A percentile compares a stretch with the other conserved stretches of the same genome.
Evolutionary conservation across 2,888 invertebrate genomes (phyloP).

Genomic region (Campoletis raptor): DNA sequence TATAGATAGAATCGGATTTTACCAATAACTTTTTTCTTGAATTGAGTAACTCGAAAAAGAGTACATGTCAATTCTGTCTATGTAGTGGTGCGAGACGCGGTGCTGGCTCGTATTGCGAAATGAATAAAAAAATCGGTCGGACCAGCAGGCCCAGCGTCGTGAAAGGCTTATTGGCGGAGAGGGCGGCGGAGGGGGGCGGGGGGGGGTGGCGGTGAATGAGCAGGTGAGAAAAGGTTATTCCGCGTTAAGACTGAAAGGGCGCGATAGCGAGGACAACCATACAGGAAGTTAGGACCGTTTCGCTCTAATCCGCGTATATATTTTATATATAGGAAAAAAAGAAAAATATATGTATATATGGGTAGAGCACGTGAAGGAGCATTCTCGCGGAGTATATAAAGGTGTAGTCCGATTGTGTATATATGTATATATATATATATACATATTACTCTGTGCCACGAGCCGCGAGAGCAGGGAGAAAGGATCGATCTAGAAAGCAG

Average conservation of each 20-base stretch:
- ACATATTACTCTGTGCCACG: slow-evolving; percentile 65
- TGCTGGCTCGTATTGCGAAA: slow-evolving; percentile 7
- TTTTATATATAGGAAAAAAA: slow-evolving; percentile 25
- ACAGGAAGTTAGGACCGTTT: slow-evolving; percentile 7
- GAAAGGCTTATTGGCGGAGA: no score
- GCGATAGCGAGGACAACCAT: slow-evolving; percentile 13
- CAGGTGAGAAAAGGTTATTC: slow-evolving; percentile 17
- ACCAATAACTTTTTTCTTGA: no score
- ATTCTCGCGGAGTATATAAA: not conserved
- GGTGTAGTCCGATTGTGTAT: slow-evolving; percentile 23
- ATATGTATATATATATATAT: no score
- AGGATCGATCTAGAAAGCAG: slow-evolving; percentile 84
- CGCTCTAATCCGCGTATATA: not conserved
- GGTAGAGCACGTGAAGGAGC: slow-evolving; percentile 46
- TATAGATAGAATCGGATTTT: no score
- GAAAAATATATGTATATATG: slow-evolving; percentile 10
- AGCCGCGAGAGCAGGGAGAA: no score
- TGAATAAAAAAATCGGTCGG: not conserved
- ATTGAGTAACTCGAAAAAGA: not conserved
- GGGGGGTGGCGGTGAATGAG: not conserved
- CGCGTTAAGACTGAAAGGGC: not conserved
- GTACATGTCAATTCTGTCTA: no score
- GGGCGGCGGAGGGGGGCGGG: no score
- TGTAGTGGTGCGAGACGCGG: slow-evolving; percentile 12
- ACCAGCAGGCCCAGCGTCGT: no score